Percentiles rank a stretch among this genome's conserved stretches.
Conservation (phyloP, 2,888 invertebrate genomes). For the Pogonocherus hispidulus region DNA sequence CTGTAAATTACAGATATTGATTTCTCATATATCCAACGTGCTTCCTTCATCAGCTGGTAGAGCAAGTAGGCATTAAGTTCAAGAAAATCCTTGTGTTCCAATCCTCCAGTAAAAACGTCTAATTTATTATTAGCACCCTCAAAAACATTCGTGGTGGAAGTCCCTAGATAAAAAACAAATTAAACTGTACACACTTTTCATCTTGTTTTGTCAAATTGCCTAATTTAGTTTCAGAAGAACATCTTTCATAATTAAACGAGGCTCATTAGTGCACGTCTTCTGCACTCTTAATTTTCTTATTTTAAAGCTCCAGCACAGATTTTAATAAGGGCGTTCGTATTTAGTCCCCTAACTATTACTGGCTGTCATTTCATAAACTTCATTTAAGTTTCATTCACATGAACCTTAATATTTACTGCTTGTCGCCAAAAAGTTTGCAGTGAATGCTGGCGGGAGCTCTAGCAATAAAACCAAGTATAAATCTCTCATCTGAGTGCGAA, state of each 20-base stretch:
- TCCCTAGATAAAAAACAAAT: not conserved
- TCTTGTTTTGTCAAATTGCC: constrained; percentile 8
- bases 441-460: constrained; percentile 9
- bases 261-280: constrained; percentile 14
- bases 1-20: too few species aligned
- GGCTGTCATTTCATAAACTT: constrained; percentile 10
- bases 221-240: constrained; percentile 7
- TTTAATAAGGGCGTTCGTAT: constrained; percentile 5
- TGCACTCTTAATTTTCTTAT: constrained; percentile 8
- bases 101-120: not conserved
- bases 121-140: constrained; percentile 9
- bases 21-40: too few species aligned
- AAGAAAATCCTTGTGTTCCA: not conserved
- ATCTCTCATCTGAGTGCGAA: not conserved
- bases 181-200: not conserved
- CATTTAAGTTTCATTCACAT: constrained; percentile 14
- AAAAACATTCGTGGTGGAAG: not conserved
- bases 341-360: constrained; percentile 1
- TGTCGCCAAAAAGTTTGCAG: constrained; percentile 15
- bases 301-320: constrained; percentile 2
- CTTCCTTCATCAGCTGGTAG: not conserved
- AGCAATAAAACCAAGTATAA: constrained; percentile 10
- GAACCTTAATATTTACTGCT: constrained; percentile 20
- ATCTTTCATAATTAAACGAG: constrained; percentile 19
- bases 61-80: not conserved